Evolutionary conservation across 1,140 invertebrate species (phyloP).

Genomic region (Carposina sasakii): DNA sequence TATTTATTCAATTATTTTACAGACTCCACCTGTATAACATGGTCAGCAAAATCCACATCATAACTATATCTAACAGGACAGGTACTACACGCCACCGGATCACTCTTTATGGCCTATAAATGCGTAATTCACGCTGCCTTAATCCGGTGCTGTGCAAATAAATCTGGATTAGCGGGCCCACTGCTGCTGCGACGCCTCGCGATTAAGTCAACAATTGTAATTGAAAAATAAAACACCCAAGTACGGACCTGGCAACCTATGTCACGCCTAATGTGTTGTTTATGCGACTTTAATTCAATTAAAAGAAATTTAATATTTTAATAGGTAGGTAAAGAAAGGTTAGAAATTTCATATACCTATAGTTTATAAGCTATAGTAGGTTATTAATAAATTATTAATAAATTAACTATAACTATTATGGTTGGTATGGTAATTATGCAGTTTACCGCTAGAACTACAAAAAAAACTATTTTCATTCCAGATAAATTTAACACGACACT

Average conservation of each 20-base stretch:
- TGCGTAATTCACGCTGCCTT: slow-evolving; percentile 70
- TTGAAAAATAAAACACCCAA: slow-evolving; percentile 63
- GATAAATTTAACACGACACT: too few relatives aligned
- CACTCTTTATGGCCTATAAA: slow-evolving; percentile 71
- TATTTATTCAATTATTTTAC: too few relatives aligned
- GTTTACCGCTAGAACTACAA: too few relatives aligned
- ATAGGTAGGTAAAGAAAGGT: too few relatives aligned
- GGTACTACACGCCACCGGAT: slow-evolving; percentile 62
- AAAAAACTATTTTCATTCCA: too few relatives aligned
- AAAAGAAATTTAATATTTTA: too few relatives aligned
- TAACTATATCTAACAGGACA: slow-evolving; percentile 57
- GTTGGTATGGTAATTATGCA: too few relatives aligned
- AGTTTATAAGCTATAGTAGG: too few relatives aligned
- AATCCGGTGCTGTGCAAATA: slow-evolving; percentile 62
- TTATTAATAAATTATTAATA: too few relatives aligned
- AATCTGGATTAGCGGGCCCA: slow-evolving; percentile 67
- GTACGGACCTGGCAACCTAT: slow-evolving; percentile 24
- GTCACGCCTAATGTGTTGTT: slow-evolving; percentile 2
- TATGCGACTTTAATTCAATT: too few relatives aligned
- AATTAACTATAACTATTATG: too few relatives aligned
- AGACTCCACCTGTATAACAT: slow-evolving; percentile 27
- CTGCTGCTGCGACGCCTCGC: slow-evolving; percentile 56
- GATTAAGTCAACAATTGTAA: slow-evolving; percentile 70
- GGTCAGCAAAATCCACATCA: slow-evolving; percentile 46
- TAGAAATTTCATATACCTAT: too few relatives aligned